Evolutionary conservation across 1,140 invertebrate species (phyloP).

Genomic region (Frieseomelitta varia): DNA sequence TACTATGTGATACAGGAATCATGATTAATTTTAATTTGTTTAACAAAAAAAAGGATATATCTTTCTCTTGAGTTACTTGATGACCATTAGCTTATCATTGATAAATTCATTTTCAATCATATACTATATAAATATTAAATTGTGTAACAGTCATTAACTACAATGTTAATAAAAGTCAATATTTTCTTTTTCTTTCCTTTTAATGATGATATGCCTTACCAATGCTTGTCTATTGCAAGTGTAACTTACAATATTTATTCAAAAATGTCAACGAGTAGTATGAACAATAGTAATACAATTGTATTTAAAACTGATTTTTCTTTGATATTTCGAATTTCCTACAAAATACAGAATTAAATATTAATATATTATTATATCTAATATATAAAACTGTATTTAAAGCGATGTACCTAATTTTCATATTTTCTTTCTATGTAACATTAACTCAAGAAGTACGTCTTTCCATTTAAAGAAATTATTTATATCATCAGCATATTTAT

Average conservation of each 20-base stretch:
- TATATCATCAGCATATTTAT: slow-evolving; percentile 48
- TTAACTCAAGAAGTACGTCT: slow-evolving; percentile 42
- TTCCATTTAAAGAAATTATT: slow-evolving; percentile 40
- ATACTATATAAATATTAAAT: slow-evolving; percentile 33
- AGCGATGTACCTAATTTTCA: slow-evolving; percentile 51
- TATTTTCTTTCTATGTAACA: slow-evolving; percentile 36
- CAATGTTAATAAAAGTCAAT: slow-evolving; percentile 17
- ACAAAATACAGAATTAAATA: slow-evolving; percentile 32
- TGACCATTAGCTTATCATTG: background rate
- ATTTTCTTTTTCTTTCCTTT: slow-evolving; percentile 3
- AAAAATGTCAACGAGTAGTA: slow-evolving; percentile 13
- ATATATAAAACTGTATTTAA: background rate
- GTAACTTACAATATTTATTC: slow-evolving; percentile 13
- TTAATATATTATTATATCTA: background rate
- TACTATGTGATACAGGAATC: slow-evolving; percentile 20
- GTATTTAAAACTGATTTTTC: slow-evolving; percentile 31
- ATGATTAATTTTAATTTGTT: slow-evolving; percentile 33
- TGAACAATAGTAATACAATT: slow-evolving; percentile 24
- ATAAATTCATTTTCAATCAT: slow-evolving; percentile 22
- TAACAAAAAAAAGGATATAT: slow-evolving; percentile 15
- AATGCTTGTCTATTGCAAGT: slow-evolving; percentile 19
- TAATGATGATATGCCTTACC: slow-evolving; percentile 27
- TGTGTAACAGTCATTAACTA: slow-evolving; percentile 23
- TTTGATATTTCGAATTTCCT: slow-evolving; percentile 46
- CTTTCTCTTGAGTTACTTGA: background rate